These are phyloP conservation scores for Tympanuchus pallidicinctus DNA, from an alignment of 2,113 vertebrate genomes.

Conservation along the genomic window DNA sequence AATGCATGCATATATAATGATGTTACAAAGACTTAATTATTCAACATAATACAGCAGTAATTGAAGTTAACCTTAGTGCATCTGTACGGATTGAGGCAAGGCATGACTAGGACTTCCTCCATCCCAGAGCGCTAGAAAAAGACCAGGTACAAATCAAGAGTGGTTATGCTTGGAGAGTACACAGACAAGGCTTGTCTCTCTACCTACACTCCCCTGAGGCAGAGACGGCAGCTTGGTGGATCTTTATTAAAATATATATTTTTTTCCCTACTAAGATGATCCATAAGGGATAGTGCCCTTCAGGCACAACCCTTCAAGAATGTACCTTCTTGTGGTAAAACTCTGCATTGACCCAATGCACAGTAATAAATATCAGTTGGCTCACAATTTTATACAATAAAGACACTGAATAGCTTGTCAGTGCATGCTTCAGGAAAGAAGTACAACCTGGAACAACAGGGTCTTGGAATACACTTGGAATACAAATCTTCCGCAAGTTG, in stretches of 20 bases:
- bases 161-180: not conserved
- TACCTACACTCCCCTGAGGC: not conserved
- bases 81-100: not conserved
- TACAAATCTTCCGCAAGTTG: not conserved
- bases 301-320: not conserved
- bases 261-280: not conserved
- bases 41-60: not conserved
- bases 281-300: not conserved
- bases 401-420: slow-evolving; percentile 15
- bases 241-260: not conserved
- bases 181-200: not conserved
- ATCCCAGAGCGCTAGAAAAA: not conserved
- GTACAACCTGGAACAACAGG: not conserved
- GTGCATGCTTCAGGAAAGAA: not conserved
- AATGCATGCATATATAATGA: not conserved
- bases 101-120: not conserved
- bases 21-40: not conserved
- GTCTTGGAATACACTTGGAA: not conserved
- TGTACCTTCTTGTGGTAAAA: not conserved
- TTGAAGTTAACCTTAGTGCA: not conserved
- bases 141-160: not conserved
- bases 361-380: not conserved
- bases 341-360: not conserved
- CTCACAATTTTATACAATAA: not conserved
- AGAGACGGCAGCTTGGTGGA: not conserved